A percentile compares a stretch with the other conserved stretches of the same genome.
phyloP scores from a whole-genome alignment of 2,113 vertebrate species.

The Megaceryle torquata region DNA sequence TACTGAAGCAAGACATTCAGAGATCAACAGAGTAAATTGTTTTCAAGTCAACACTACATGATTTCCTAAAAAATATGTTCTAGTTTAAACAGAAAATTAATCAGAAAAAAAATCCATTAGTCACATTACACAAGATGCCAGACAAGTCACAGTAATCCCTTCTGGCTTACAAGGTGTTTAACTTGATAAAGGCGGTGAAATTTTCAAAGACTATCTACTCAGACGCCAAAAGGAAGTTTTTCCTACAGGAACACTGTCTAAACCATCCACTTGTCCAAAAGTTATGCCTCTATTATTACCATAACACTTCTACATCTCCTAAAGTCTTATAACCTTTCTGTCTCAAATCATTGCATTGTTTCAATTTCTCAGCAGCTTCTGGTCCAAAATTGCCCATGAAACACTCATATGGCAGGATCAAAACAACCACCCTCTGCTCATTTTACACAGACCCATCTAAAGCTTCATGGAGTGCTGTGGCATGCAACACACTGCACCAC shows the following conservation, averaged over 20 bases:
- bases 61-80: neutral
- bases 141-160: neutral
- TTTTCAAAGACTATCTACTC: neutral
- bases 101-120: neutral
- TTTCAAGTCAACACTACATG: neutral
- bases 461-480: neutral
- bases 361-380: neutral
- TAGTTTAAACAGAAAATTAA: neutral
- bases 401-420: neutral
- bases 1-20: neutral
- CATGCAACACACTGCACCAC: rapidly evolving
- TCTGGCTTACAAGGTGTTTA: neutral
- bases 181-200: neutral
- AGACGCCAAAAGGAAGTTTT: neutral
- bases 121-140: neutral
- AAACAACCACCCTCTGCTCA: neutral
- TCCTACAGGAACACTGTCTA: neutral
- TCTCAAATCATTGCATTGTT: neutral
- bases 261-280: neutral
- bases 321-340: neutral
- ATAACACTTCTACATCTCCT: neutral
- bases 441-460: neutral
- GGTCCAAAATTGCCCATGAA: neutral
- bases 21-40: neutral
- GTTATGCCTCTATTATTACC: neutral